Evolutionary conservation across 2,888 invertebrate genomes (phyloP), one percentile per base, ranked within the genome.

Genomic region (Proisotoma minuta): DNA sequence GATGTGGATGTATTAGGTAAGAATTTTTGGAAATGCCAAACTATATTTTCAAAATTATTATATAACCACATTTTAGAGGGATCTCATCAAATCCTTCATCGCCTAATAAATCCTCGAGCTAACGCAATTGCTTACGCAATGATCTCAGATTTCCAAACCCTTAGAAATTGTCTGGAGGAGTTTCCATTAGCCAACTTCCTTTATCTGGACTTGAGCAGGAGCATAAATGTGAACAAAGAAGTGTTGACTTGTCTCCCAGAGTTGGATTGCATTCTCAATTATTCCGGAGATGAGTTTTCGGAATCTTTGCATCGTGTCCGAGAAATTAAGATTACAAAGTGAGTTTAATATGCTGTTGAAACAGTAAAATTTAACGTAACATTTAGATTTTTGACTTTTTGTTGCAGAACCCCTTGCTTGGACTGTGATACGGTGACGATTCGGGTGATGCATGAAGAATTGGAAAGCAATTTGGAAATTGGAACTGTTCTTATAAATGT

Each of bases 261-360:
- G 4, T 53, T 59, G 28, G 59, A 62, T 20, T 61, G 59, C 40
- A 28, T 59, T 22, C 48, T 65, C 1, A 65, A 62, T 34, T 61
- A 54, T 57, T 49, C 59, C 1, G 61, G 65, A 12, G 43, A 24
- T 2, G 12, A 15, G 5, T 56, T 43, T 10, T 8, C 56, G 4
- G 12, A 24, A 18, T 22, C 22, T 3, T n/a, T 49, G 49, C 22
- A 24, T 24, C 22, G 49, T 23, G 49, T 49, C 10, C 10, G 26
- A 22, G 20, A 5, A 24, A 10, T 49, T 23, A 4, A 22, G 3
- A 22, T 49, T 23, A 5, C 49, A 49, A 22, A 49, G 49, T 49
- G 49, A 22, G 49, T 49, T 10, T 15, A 43, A 15, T 34, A 34
- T 34, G 34, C 15, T 34, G 34, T 34, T 15, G 34, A 15, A 15